Base-by-base conservation (phyloP, 2,113 vertebrate genomes). In the Siniperca knerii region DNA sequence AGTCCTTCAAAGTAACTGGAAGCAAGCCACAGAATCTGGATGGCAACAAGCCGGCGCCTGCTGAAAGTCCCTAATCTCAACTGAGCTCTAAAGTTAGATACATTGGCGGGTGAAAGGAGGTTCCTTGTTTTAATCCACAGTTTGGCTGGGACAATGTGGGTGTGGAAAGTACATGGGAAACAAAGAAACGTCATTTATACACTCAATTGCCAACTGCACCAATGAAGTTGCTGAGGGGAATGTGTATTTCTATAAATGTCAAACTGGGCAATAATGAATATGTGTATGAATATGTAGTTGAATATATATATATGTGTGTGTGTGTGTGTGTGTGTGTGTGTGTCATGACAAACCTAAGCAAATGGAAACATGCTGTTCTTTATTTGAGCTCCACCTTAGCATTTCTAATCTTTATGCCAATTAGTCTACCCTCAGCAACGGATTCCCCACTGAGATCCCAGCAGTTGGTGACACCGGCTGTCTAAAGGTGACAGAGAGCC, bases 401-500 rank as follows among this genome's bases (percentile, higher is more conserved):
- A 37, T 69, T 61, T 66, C 16, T 35, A 20, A n/a, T 68, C 57
- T 57, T 61, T 20, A 65, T 29, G 52, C 29, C 48, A 1, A 52
- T 69, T 52, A 77, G 15, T 52, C 11, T 50, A 60, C 77, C 48
- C 75, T 68, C 42, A 44, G 72, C 75, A 60, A 72, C 58, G 67
- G 62, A 68, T 29, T 74, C 1, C 86, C 81, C 12, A 18, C 80
- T 72, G 85, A 79, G 65, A 79, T 54, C 69, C 33, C 25, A 9
- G 76, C 67, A 68, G 79, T 10, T 29, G 23, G 42, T 29, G 44
- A 70, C 82, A 46, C 50, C 0, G 7, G 8, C 18, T 37, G 80
- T 62, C 82, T 84, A 42, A 16, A 77, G 66, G 74, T 73, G 76
- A 80, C 76, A 57, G 80, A 57, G 72, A 69, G 72, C 50, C 79